These are phyloP conservation scores for Grapholita molesta DNA, from an alignment of 1,140 invertebrate species.

Conservation along the genomic window DNA sequence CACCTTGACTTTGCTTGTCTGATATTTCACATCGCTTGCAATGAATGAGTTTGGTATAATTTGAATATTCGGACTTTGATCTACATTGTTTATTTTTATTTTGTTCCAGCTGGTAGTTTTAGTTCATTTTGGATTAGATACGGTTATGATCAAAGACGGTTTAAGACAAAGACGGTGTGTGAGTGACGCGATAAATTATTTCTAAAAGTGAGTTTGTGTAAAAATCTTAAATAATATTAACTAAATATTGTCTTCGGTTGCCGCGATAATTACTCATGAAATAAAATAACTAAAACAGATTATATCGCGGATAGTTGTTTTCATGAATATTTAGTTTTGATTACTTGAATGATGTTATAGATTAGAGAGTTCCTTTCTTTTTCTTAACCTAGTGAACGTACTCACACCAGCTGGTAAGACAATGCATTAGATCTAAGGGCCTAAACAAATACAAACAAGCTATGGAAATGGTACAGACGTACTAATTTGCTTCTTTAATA, in stretches of 20 bases:
- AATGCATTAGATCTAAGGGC: constrained; percentile 22
- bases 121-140: background rate
- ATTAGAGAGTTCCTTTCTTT: background rate
- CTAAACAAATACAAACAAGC: constrained; percentile 41
- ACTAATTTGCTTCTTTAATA: constrained; percentile 51
- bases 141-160: background rate
- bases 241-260: too few relatives aligned
- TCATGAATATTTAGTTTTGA: too few relatives aligned
- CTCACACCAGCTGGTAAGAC: constrained; percentile 23
- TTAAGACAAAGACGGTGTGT: background rate
- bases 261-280: too few relatives aligned
- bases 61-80: constrained; percentile 11
- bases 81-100: background rate
- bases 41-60: constrained; percentile 9
- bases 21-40: constrained; percentile 2
- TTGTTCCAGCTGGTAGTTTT: background rate
- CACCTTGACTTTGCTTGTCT: constrained; percentile 11
- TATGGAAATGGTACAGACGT: constrained; percentile 31
- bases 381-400: constrained; percentile 17
- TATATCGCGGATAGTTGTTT: too few relatives aligned
- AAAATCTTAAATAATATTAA: too few relatives aligned
- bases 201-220: too few relatives aligned
- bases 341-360: background rate
- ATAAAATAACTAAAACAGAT: too few relatives aligned
- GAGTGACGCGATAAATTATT: too few relatives aligned